A percentile compares a stretch with the other conserved stretches of the same genome.
Conservation (phyloP, 2,113 vertebrate species). For the Edolisoma coerulescens region DNA sequence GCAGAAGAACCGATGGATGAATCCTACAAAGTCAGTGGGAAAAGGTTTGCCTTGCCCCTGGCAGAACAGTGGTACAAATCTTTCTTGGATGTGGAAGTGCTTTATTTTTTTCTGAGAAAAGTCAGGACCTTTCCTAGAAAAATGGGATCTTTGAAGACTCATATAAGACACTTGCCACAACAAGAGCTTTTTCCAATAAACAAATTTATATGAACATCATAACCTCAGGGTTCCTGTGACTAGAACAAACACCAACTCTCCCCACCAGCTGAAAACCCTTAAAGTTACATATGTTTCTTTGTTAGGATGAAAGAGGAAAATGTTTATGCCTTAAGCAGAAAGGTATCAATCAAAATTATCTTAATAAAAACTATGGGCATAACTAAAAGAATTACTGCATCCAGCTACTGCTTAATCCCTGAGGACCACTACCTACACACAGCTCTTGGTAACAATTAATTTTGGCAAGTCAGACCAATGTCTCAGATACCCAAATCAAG, state of each 20-base stretch:
- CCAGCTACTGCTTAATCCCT: background rate
- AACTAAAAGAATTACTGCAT: background rate
- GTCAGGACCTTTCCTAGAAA: background rate
- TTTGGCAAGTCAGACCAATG: background rate
- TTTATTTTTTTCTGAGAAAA: background rate
- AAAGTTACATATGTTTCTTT: background rate
- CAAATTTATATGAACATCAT: background rate
- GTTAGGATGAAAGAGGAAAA: background rate
- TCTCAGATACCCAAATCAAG: background rate
- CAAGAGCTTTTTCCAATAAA: background rate
- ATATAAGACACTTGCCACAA: background rate
- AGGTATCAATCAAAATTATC: background rate
- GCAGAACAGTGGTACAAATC: background rate
- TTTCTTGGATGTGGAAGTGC: background rate
- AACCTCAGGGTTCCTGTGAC: background rate
- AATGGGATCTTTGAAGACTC: fast-evolving
- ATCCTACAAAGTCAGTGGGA: background rate
- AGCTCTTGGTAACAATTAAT: background rate
- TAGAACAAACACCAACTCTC: background rate
- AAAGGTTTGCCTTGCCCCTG: background rate
- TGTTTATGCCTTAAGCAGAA: background rate
- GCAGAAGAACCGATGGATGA: background rate
- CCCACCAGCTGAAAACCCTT: background rate
- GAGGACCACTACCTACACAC: background rate
- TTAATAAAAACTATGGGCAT: background rate